Conservation (phyloP, 2,113 vertebrate species). For the Ochotona curzoniae region DNA sequence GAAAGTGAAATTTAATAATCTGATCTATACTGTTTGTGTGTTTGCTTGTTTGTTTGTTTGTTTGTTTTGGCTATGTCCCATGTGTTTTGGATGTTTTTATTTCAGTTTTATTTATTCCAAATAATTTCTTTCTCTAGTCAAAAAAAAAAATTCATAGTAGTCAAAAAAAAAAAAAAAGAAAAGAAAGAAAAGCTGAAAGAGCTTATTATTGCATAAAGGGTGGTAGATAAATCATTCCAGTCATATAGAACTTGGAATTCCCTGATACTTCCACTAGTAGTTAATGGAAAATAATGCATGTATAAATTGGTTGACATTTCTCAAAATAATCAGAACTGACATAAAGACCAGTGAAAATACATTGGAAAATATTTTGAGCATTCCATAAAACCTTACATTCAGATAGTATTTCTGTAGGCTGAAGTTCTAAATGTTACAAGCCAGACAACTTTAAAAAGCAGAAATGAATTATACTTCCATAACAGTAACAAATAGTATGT, state of each 20-base stretch:
- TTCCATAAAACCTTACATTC: neutral
- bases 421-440: neutral
- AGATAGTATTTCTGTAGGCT: neutral
- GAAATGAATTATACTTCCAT: too few species aligned
- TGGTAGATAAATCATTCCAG: neutral
- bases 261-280: neutral
- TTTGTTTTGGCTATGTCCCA: too few species aligned
- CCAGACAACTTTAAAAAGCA: neutral
- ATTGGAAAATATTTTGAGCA: neutral
- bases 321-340: neutral
- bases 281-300: slow-evolving; percentile 11
- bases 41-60: too few species aligned
- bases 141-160: too few species aligned
- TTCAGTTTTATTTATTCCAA: too few species aligned
- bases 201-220: neutral
- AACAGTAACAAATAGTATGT: too few species aligned
- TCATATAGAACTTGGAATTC: neutral
- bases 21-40: too few species aligned
- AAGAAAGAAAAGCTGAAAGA: neutral
- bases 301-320: neutral
- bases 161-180: too few species aligned
- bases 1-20: too few species aligned
- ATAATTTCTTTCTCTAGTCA: too few species aligned
- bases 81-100: too few species aligned
- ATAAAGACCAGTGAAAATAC: neutral